Conservation (phyloP, 2,113 vertebrate genomes). For the Hassar affinis region DNA sequence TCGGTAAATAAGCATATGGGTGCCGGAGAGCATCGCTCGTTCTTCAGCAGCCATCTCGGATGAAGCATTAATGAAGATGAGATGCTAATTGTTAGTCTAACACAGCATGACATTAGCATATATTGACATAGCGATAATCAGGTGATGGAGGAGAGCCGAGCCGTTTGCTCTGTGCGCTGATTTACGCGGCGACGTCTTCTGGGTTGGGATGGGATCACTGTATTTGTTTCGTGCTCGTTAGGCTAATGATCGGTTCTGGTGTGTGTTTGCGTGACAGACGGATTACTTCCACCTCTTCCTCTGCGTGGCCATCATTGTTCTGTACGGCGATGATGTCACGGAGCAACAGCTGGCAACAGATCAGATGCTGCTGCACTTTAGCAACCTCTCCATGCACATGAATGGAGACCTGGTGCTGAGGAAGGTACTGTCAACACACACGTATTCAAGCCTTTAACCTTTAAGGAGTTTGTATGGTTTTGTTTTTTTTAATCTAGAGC, state of each 20-base stretch:
- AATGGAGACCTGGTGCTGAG: conserved; percentile 93
- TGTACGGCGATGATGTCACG: conserved; percentile 92
- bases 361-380: conserved; percentile 96
- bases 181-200: conserved; percentile 20
- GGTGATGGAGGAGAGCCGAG: conserved; percentile 38
- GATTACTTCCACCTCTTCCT: conserved; percentile 99
- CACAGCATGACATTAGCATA: conserved; percentile 46
- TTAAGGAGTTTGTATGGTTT: no score
- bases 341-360: conserved; percentile 92
- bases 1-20: conserved; percentile 17
- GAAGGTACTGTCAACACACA: conserved; percentile 75
- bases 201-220: not conserved
- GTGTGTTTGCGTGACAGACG: conserved; percentile 70
- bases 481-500: not conserved
- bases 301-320: conserved; percentile 92
- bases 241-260: conserved; percentile 2
- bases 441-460: not conserved
- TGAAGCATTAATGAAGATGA: conserved; percentile 42
- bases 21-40: conserved; percentile 20
- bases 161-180: conserved; percentile 23
- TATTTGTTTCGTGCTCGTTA: not conserved
- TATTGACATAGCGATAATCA: conserved; percentile 45
- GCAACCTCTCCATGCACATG: conserved; percentile 98
- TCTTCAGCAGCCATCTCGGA: conserved; percentile 13
- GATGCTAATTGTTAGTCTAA: conserved; percentile 49